Base-by-base conservation (phyloP, 2,888 invertebrate species). In the Oegoconia quadripuncta region DNA sequence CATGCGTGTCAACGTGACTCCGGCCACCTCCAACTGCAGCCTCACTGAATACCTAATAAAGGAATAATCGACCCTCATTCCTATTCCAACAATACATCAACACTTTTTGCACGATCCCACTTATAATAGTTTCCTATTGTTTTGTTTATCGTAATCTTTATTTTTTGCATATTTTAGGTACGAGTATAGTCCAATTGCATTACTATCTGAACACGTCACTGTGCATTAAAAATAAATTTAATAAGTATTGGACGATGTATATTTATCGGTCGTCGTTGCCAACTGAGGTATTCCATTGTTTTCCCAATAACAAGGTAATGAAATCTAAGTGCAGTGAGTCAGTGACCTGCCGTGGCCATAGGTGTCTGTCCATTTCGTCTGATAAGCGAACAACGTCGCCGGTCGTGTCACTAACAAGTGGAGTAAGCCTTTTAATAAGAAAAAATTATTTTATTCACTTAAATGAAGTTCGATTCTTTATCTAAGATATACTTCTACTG, bases 1-100 rank as follows among this genome's bases (percentile, higher is more conserved):
- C 79, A 82, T 81, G 82, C 79, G 70, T 75, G 66, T 64, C 74
- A 69, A 74, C 70, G 73, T 73, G 73, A 75, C 68, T 70, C 46
- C 54, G 34, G 37, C 33, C 32, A 25, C 35, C 39, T 29, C 15
- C 25, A 40, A 59, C 63, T 73, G 70, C 75, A 79, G 66, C 65
- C 62, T 71, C 64, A 62, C 68, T 68, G 74, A 69, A 77, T 77
- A 64, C 59, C 62, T 64, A 66, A 71, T 67, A 54, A 54, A 48
- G 54, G 59, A 64, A 66, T 57, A 64, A 34, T 37, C 13, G 26
- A 9, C 26, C 35, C 39, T 18, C 20, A 37, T 15, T 22, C 22
- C 12, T 8, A 25, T 33, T 13, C 6, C 14, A 22, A 13, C 9
- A 22, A 22, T 22, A 12, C 4, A 33, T 13, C 13, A 1, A 13